Evolutionary conservation across 2,888 invertebrate genomes (phyloP).

Genomic region (Hedya salicella): DNA sequence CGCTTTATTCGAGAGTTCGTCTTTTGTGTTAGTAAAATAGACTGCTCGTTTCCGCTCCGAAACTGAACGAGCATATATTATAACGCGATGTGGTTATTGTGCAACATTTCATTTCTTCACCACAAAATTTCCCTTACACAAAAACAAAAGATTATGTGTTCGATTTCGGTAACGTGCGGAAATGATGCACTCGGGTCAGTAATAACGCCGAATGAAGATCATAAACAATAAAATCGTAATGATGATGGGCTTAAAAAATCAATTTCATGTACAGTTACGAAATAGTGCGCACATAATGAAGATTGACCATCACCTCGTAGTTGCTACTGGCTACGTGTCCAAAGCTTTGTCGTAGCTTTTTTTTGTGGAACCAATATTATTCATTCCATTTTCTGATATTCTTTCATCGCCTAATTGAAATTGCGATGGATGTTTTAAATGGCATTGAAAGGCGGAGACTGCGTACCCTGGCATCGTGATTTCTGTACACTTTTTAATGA

Average conservation of each 20-base stretch:
- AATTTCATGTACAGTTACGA: conserved; percentile 76
- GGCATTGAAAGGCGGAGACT: conserved; percentile 66
- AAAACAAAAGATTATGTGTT: conserved; percentile 66
- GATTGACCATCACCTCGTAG: conserved; percentile 53
- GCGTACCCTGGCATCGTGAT: conserved; percentile 70
- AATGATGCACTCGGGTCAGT: conserved; percentile 66
- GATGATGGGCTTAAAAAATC: conserved; percentile 77
- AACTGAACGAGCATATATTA: conserved; percentile 52
- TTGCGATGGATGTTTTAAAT: conserved; percentile 60
- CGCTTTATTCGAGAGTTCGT: conserved; percentile 64
- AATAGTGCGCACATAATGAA: conserved; percentile 56
- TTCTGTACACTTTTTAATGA: conserved; percentile 80
- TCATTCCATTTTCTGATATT: conserved; percentile 19
- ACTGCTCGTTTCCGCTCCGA: conserved; percentile 63
- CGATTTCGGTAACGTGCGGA: conserved; percentile 75
- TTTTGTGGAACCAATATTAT: conserved; percentile 26
- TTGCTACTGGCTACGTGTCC: conserved; percentile 36
- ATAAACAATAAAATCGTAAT: conserved; percentile 77
- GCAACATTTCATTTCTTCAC: conserved; percentile 60
- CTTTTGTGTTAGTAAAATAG: conserved; percentile 67
- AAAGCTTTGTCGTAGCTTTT: background rate
- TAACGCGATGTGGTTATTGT: conserved; percentile 60
- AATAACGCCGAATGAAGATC: conserved; percentile 70
- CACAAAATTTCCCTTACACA: conserved; percentile 68
- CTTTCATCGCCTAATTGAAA: conserved; percentile 36